Base-by-base conservation (phyloP, 2,888 invertebrate genomes). In the Clanis bilineata region DNA sequence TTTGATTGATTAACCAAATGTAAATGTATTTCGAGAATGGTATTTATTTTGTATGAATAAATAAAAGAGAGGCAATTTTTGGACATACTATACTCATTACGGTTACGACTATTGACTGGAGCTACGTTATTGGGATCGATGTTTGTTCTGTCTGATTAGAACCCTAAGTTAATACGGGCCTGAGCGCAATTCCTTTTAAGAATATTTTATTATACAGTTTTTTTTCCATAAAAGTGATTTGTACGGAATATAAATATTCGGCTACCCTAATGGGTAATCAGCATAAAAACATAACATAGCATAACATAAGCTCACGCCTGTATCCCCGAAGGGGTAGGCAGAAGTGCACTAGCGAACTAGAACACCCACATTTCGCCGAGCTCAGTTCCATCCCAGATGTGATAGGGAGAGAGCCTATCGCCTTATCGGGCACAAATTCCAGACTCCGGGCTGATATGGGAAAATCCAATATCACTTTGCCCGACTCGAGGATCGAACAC, bases 111-210 rank as follows among this genome's bases (percentile, higher is more conserved):
- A 64, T 71, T 66, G 66, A 72, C 69, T 63, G 57, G 64, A 58
- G 59, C 36, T n/a, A 58, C 64, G 71, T 67, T 66, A 64, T 64
- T 69, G 67, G 54, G 32, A 55, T 44, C 28, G 45, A 55, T 83
- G 74, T 82, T 80, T 81, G 65, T 72, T 61, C 63, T 68, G 70
- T 62, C 66, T 79, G 80, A 84, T 82, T 81, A 76, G 72, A 75
- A 72, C 68, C 71, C 71, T 70, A 69, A 66, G 69, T 66, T 69
- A 65, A 74, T 70, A 18, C 51, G 32, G 15, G 28, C 51, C 1
- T 28, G 32, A 44, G 10, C 10, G 18, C 18, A 18, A 32, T 28
- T 18, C 18, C 18, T 51, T 51, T 32, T 10, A 51, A 10, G 32
- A 4, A 4, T 47, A 28, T 28, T 32, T 28, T 28, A 36, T 32